These are phyloP conservation scores for Labeo catla DNA, from an alignment of 2,113 vertebrate species.

Conservation along the genomic window DNA sequence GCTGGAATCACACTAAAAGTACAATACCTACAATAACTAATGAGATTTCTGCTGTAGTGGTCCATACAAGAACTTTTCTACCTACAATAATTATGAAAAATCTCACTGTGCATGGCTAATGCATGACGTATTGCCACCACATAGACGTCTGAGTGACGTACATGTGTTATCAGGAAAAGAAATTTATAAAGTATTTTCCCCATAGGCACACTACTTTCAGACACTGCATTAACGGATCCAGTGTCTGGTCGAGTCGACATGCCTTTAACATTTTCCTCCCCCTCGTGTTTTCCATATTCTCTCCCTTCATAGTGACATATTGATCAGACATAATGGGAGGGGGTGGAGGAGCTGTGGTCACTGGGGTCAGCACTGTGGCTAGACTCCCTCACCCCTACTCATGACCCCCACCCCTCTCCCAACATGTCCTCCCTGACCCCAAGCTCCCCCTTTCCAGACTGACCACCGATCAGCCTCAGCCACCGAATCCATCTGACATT, in stretches of 20 bases:
- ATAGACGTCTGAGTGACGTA: neutral
- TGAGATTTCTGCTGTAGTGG: neutral
- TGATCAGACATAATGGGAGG: conserved; percentile 59
- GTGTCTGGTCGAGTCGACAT: neutral
- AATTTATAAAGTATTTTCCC: conserved; percentile 21
- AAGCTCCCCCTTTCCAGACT: conserved; percentile 12
- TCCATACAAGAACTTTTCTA: neutral
- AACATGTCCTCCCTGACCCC: conserved; percentile 8
- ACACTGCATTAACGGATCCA: neutral
- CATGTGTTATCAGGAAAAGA: neutral
- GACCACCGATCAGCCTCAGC: conserved; percentile 44
- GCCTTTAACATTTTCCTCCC: conserved; percentile 46
- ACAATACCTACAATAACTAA: neutral
- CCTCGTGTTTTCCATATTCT: conserved; percentile 34
- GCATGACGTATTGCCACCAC: neutral
- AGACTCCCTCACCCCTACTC: conserved; percentile 60
- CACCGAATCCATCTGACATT: conserved; percentile 33
- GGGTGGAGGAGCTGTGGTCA: conserved; percentile 63
- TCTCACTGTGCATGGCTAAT: neutral
- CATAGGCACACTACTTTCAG: conserved; percentile 10
- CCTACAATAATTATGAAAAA: neutral
- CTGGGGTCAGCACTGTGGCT: conserved; percentile 70
- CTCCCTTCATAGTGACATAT: conserved; percentile 67
- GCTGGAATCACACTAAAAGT: too few relatives aligned
- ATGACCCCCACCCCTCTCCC: conserved; percentile 48